These are phyloP conservation scores for Dusona sp. DNA, from an alignment of 2,888 invertebrate species.

Conservation along the genomic window DNA sequence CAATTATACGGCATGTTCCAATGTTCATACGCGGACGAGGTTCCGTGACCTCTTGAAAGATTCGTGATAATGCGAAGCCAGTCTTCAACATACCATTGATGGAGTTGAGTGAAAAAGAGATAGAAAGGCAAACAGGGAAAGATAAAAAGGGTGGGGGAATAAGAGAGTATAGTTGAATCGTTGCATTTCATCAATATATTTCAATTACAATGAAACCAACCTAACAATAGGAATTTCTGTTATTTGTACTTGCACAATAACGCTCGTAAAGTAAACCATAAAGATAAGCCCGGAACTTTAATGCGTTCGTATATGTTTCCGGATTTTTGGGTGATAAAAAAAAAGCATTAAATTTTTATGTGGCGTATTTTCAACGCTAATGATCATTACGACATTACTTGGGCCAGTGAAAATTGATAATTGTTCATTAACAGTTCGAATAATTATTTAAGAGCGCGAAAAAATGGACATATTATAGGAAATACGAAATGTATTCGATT, in stretches of 20 bases:
- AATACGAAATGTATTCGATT: no score
- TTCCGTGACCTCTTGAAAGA: constrained; percentile 62
- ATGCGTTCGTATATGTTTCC: not conserved
- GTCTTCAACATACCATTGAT: constrained; percentile 15
- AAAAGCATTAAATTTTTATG: not conserved
- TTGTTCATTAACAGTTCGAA: not conserved
- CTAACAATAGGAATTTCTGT: constrained; percentile 10
- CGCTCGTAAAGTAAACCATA: constrained; percentile 9
- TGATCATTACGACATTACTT: not conserved
- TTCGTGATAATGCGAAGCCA: constrained; percentile 55
- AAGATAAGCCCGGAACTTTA: not conserved
- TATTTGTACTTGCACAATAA: not conserved
- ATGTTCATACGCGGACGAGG: constrained; percentile 48
- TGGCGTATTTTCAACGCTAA: not conserved
- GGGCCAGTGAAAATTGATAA: not conserved
- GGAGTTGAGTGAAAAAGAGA: constrained; percentile 47
- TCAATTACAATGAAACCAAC: not conserved
- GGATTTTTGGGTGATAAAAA: not conserved
- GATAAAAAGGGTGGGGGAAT: constrained; percentile 1
- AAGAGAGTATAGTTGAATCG: not conserved
- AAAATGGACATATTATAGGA: not conserved
- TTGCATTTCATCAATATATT: not conserved
- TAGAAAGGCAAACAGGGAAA: not conserved
- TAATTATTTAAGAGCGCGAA: not conserved
- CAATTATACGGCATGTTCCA: constrained; percentile 57